Conservation (phyloP, 2,113 vertebrate species). For the Mola mola region DNA sequence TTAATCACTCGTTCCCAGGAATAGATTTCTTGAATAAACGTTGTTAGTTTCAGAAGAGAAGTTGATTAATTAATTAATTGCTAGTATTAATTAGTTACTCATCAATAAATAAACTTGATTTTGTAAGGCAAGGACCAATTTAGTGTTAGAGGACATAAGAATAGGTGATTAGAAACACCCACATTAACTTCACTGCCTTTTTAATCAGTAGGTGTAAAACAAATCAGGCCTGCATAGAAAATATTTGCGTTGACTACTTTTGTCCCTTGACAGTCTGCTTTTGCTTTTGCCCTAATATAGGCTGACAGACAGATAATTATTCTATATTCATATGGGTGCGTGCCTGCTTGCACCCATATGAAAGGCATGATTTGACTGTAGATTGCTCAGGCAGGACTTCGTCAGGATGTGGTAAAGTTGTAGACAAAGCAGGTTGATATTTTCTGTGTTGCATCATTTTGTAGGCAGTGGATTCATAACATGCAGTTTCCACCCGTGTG, state of each 20-base stretch:
- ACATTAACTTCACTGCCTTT: constrained; percentile 69
- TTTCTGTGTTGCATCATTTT: constrained; percentile 59
- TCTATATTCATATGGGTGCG: constrained; percentile 44
- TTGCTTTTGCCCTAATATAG: constrained; percentile 62
- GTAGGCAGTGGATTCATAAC: constrained; percentile 36
- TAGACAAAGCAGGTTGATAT: constrained; percentile 39
- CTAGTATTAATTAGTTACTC: no score
- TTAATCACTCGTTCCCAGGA: no score
- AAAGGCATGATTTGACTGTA: constrained; percentile 26
- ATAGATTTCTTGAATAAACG: no score
- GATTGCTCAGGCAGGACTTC: constrained; percentile 41
- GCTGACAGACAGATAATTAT: constrained; percentile 73
- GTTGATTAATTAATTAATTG: no score
- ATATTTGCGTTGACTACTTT: constrained; percentile 41
- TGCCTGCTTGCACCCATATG: constrained; percentile 26
- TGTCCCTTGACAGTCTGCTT: constrained; percentile 54
- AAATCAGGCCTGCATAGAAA: constrained; percentile 61
- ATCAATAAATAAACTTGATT: no score
- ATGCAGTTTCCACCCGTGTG: constrained; percentile 27
- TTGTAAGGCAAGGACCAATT: no score
- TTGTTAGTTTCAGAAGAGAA: no score
- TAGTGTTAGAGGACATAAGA: constrained; percentile 51
- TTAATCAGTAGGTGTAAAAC: constrained; percentile 67
- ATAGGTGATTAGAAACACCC: constrained; percentile 62
- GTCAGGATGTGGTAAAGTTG: constrained; percentile 35